Evolutionary conservation across 2,113 vertebrate genomes (phyloP).

Genomic region (Apeltes quadracus): DNA sequence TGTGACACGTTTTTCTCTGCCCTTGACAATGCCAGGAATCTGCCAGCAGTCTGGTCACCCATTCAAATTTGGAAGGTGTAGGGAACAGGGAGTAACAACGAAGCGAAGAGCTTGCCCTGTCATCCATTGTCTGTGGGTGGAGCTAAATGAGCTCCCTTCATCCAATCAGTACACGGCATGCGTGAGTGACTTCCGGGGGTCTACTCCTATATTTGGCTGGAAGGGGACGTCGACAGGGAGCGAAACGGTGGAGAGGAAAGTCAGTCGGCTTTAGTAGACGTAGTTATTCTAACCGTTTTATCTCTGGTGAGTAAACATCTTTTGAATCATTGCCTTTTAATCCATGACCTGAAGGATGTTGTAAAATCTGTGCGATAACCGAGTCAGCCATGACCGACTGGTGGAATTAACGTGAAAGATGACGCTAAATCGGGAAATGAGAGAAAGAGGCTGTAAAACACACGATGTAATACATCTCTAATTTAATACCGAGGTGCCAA

Average conservation of each 20-base stretch:
- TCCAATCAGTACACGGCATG: slow-evolving; percentile 60
- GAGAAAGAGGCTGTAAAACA: slow-evolving; percentile 25
- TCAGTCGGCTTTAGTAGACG: slow-evolving; percentile 42
- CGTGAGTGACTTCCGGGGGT: slow-evolving; percentile 58
- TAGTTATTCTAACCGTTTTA: slow-evolving; percentile 40
- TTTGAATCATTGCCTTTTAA: background rate
- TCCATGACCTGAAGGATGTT: slow-evolving; percentile 18
- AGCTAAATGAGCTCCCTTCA: slow-evolving; percentile 29
- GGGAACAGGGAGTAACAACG: slow-evolving; percentile 3
- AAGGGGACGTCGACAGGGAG: slow-evolving; percentile 47
- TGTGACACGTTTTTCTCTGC: background rate
- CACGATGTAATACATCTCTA: background rate
- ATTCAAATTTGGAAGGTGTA: slow-evolving; percentile 22
- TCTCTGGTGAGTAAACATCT: slow-evolving; percentile 67
- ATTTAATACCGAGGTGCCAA: background rate
- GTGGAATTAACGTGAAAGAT: background rate
- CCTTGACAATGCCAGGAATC: background rate
- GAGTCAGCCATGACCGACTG: background rate
- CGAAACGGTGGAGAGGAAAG: slow-evolving; percentile 66
- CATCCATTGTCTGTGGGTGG: slow-evolving; percentile 20
- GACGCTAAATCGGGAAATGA: slow-evolving; percentile 63
- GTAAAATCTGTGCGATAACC: slow-evolving; percentile 17
- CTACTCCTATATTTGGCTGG: slow-evolving; percentile 55
- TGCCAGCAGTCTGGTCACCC: slow-evolving; percentile 14
- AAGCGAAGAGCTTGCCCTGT: slow-evolving; percentile 23